Conservation (phyloP, 2,888 invertebrate genomes). For the Epinotia demarniana region DNA sequence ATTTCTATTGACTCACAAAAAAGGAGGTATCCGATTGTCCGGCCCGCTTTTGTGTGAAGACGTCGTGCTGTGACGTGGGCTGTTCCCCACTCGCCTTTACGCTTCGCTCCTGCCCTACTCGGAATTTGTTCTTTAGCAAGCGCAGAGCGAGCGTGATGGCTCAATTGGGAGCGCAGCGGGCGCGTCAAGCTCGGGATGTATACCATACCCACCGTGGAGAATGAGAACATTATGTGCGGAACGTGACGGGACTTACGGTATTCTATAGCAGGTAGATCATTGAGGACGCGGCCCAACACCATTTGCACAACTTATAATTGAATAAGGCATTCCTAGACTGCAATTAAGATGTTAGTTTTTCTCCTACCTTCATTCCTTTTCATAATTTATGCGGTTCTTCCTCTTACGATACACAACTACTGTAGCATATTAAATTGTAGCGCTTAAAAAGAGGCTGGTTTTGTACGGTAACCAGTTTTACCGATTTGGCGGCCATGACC, state of each 20-base stretch:
- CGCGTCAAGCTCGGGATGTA: conserved; percentile 32
- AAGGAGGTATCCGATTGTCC: conserved; percentile 79
- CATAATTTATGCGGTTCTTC: not conserved
- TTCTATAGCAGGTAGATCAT: conserved; percentile 49
- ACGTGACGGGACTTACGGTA: conserved; percentile 58
- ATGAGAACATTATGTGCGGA: conserved; percentile 62
- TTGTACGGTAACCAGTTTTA: conserved; percentile 59
- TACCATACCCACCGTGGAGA: conserved; percentile 55
- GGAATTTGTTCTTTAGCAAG: conserved; percentile 41
- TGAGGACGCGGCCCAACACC: conserved; percentile 36
- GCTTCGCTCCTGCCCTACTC: conserved; percentile 32
- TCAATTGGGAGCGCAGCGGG: conserved; percentile 42
- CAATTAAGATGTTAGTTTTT: conserved; percentile 2
- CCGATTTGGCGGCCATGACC: conserved; percentile 62
- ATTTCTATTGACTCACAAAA: conserved; percentile 83
- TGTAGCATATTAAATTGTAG: conserved; percentile 12
- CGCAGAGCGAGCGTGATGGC: conserved; percentile 49
- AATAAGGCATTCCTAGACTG: conserved; percentile 23
- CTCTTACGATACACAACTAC: not conserved
- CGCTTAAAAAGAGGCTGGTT: conserved; percentile 51
- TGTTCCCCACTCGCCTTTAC: conserved; percentile 56
- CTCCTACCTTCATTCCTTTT: not conserved
- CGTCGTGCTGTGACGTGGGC: conserved; percentile 72
- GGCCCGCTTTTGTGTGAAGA: conserved; percentile 77
- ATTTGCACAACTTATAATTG: conserved; percentile 42